Base-by-base conservation (phyloP, 2,113 vertebrate genomes). In the Chionis minor region DNA sequence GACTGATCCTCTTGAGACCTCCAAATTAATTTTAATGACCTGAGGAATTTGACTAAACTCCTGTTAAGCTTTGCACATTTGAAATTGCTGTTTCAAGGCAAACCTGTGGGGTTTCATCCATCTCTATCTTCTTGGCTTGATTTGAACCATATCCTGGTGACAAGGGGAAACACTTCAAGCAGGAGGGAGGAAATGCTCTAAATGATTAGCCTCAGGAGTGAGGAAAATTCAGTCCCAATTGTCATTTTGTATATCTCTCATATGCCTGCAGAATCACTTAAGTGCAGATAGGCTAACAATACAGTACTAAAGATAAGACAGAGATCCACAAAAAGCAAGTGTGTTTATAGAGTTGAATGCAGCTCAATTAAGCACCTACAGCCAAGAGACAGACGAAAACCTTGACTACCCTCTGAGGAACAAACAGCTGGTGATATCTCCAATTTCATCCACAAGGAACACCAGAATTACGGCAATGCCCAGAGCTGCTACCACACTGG, bases 1-100 rank as follows among this genome's bases (percentile, higher is more conserved):
- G 38, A 65, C 40, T 56, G 47, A 84, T 79, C 32, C 91, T 96
- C 81, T 85, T 75, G 89, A 85, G 58, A 88, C 23, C 42, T 87
- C 66, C 83, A 96, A 96, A 96, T 97, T 95, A 88, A 97, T 95
- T 92, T 91, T 95, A 96, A 95, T 94, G 61, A 85, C 61, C 66
- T 79, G 63, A 96, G 58, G 73, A 92, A 93, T 96, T 91, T 89
- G 35, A 89, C 91, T 95, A 91, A 96, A 81, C 70, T 83, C 33
- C 38, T 58, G 49, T 82, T 88, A 92, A 95, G 84, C 45, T 91
- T 87, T 85, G 80, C 58, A 58, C 44, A 62, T 82, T 84, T 82
- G 66, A 74, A 92, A 90, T 16, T 47, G 70, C 66, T 56, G 27
- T 88, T 95, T 80, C 58, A 94, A 80, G 58, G 81, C 70, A 94